Evolutionary conservation across 1,140 invertebrate species (phyloP), one percentile per base, ranked within the genome.

Genomic region (Phymastichus coffea): DNA sequence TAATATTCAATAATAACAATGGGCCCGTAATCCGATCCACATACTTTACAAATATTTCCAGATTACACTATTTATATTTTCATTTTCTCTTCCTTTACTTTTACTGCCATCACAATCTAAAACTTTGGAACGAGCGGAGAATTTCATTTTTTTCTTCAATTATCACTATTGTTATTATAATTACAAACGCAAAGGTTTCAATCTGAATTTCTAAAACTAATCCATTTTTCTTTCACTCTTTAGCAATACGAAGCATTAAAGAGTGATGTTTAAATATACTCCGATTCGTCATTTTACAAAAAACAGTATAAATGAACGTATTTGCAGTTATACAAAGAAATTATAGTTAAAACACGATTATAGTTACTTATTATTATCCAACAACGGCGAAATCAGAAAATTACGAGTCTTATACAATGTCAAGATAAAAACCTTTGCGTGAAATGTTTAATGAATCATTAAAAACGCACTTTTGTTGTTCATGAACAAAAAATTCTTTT

Each of bases 1-100:
- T 66, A 66, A 69, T 69, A 67, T 63, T 63, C 64, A 66, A 67
- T 69, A 69, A 64, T 69, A 69, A 69, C 67, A 69, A 69, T 69
- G 65, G 66, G 67, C 60, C 66, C 66, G 63, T 67, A 58, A 55
- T 53, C 19, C 37, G 52, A 63, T 58, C 38, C 57, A 44, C 43
- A 63, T 59, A 63, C 49, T 58, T 63, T 63, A 63, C 61, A 63
- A 61, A 61, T 61, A 61, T 61, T 61, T 61, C 59, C 52, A 55
- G 52, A 61, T 53, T 60, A 60, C n/a, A n/a, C 43, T 54, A 56
- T 61, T 55, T 49, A 55, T 61, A 61, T 55, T 61, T 25, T 48
- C 28, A 55, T 49, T 61, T 49, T 48, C 52, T 43, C 53, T 22
- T 26, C 26, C 49, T 58, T 55, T 40, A 41, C 17, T 15, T 61